A percentile compares a stretch with the other conserved stretches of the same genome.
These are phyloP conservation scores for Tachystola acroxantha DNA, from an alignment of 2,888 invertebrate genomes.

Conservation along the genomic window DNA sequence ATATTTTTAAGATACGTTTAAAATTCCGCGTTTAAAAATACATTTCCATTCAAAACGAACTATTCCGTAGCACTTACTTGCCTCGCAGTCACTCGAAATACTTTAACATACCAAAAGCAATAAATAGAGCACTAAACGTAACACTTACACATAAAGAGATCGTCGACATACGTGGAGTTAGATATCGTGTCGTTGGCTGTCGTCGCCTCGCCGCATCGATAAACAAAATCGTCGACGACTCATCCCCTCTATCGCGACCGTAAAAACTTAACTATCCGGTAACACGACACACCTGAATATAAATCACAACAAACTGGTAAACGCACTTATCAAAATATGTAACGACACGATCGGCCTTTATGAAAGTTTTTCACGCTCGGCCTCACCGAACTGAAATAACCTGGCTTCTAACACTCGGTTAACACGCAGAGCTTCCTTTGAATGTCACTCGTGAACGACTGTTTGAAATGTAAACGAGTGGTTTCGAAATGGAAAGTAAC, in stretches of 20 bases:
- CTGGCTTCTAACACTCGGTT: constrained; percentile 28
- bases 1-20: too few species aligned
- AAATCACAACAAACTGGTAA: constrained; percentile 60
- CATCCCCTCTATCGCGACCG: constrained; percentile 64
- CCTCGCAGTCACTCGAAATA: constrained; percentile 13
- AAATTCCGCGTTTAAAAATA: too few species aligned
- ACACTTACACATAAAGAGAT: constrained; percentile 69
- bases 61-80: not conserved
- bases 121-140: constrained; percentile 66
- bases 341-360: constrained; percentile 58
- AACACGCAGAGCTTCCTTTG: constrained; percentile 39
- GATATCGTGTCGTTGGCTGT: constrained; percentile 63
- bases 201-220: constrained; percentile 60
- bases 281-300: constrained; percentile 68
- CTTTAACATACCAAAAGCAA: constrained; percentile 53
- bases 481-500: constrained; percentile 51
- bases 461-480: constrained; percentile 26
- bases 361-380: constrained; percentile 46
- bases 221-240: constrained; percentile 68
- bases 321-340: constrained; percentile 65
- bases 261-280: constrained; percentile 73
- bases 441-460: constrained; percentile 31
- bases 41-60: not conserved
- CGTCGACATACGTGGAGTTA: constrained; percentile 45
- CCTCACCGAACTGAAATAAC: constrained; percentile 22